phyloP scores from a whole-genome alignment of 1,140 invertebrate genomes.

The Semibalanus balanoides region DNA sequence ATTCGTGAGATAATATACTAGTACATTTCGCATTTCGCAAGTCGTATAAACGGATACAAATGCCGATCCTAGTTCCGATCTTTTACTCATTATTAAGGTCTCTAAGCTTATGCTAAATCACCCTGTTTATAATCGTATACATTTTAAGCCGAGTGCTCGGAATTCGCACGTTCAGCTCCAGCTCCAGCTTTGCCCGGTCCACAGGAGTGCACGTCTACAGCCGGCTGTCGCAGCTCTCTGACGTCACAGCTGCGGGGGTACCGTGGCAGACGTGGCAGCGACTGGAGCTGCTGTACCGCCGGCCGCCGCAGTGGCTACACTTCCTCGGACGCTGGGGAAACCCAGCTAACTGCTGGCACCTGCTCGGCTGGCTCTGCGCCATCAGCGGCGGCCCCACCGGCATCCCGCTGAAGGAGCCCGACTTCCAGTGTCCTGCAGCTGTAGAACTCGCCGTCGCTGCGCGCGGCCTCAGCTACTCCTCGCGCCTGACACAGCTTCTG shows the following conservation, averaged over 20 bases:
- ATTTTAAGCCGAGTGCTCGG: too few relatives aligned
- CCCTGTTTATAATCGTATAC: too few relatives aligned
- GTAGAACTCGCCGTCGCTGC: too few relatives aligned
- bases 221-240: neutral
- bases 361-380: conserved; percentile 41
- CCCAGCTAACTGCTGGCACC: conserved; percentile 43
- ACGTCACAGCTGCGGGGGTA: neutral
- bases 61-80: too few relatives aligned
- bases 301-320: conserved; percentile 38
- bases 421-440: conserved; percentile 30
- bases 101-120: too few relatives aligned
- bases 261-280: neutral
- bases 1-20: too few relatives aligned
- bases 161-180: too few relatives aligned
- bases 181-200: conserved; percentile 6
- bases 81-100: too few relatives aligned
- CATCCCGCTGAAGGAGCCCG: conserved; percentile 40
- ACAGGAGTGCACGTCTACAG: conserved; percentile 11
- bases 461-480: too few relatives aligned
- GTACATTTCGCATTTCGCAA: too few relatives aligned
- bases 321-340: conserved; percentile 49
- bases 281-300: neutral
- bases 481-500: neutral
- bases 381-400: conserved; percentile 45
- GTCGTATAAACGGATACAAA: too few relatives aligned